A percentile compares a stretch with the other conserved stretches of the same genome.
phyloP scores from a whole-genome alignment of 2,888 invertebrate species.

The Ditula angustiorana region DNA sequence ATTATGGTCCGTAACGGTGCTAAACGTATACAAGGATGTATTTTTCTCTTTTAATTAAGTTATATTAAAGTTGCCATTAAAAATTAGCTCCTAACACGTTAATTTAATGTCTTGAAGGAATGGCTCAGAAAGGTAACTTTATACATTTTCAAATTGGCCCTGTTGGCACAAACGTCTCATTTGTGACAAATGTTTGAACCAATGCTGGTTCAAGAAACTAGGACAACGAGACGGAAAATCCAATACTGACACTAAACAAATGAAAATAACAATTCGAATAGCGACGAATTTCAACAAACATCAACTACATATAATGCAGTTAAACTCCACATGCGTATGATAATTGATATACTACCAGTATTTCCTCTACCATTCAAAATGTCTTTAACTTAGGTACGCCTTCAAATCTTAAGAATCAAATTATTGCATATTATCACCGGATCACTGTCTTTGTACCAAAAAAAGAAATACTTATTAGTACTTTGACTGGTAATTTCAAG shows the following conservation, averaged over 20 bases:
- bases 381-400: neutral
- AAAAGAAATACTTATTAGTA: constrained; percentile 12
- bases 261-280: too few relatives aligned
- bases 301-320: too few relatives aligned
- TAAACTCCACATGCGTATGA: too few relatives aligned
- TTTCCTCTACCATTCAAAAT: neutral
- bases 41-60: neutral
- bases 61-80: neutral
- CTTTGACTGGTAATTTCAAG: neutral
- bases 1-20: too few relatives aligned
- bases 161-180: neutral
- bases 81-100: neutral
- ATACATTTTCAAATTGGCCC: neutral
- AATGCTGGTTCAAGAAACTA: neutral
- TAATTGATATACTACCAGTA: too few relatives aligned
- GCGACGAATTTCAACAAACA: too few relatives aligned
- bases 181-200: neutral
- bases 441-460: constrained; percentile 33
- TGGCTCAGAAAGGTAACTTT: constrained; percentile 6
- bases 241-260: neutral
- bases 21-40: neutral
- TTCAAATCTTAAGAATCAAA: neutral
- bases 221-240: neutral
- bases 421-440: constrained; percentile 28
- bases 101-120: neutral